phyloP scores from a whole-genome alignment of 1,140 invertebrate genomes.

The Druon quercuslanigerum region DNA sequence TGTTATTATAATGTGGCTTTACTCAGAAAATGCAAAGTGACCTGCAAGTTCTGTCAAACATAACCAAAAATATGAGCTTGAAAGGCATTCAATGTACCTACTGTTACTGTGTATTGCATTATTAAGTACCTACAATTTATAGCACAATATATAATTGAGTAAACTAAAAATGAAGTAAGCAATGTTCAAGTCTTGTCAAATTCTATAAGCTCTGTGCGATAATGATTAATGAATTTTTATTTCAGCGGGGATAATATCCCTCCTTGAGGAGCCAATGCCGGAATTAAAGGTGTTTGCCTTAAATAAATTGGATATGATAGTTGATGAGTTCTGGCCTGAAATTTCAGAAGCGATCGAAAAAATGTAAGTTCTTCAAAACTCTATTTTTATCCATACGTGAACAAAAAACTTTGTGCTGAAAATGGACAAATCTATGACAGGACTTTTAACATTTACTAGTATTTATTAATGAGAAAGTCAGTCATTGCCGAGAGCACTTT shows the following conservation, averaged over 20 bases:
- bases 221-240: constrained; percentile 51
- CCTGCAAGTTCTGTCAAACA: constrained; percentile 63
- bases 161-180: not conserved
- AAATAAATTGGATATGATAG: constrained; percentile 93
- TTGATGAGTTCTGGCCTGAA: constrained; percentile 99
- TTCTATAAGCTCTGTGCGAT: not conserved
- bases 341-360: constrained; percentile 98
- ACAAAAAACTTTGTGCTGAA: too few species aligned
- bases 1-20: constrained; percentile 38
- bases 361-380: constrained; percentile 80
- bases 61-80: constrained; percentile 57
- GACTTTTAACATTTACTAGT: not conserved
- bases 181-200: not conserved
- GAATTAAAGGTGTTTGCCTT: constrained; percentile 95
- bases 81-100: too few species aligned
- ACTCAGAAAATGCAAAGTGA: constrained; percentile 52
- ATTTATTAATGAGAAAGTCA: too few species aligned
- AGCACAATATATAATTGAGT: not conserved
- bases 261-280: constrained; percentile 94
- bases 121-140: not conserved
- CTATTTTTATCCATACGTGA: constrained; percentile 19
- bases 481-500: too few species aligned
- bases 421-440: not conserved
- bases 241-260: constrained; percentile 94
- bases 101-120: too few species aligned